These are phyloP conservation scores for Troglohyphantes excavatus DNA, from an alignment of 2,888 invertebrate genomes.

Conservation along the genomic window DNA sequence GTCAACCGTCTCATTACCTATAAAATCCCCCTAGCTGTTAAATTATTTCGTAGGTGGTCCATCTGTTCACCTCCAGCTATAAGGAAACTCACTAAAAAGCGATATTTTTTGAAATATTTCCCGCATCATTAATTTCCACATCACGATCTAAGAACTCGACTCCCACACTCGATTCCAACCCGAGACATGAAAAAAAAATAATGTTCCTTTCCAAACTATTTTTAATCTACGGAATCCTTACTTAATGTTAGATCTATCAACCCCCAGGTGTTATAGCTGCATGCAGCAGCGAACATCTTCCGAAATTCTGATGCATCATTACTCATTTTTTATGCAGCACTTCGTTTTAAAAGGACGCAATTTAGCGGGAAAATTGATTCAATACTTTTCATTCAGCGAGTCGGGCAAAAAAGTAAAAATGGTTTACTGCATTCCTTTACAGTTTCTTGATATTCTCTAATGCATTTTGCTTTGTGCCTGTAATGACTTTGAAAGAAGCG, in stretches of 20 bases:
- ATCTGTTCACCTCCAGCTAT: too few species aligned
- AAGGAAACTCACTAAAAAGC: too few species aligned
- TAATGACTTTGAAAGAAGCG: conserved; percentile 30
- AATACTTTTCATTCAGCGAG: conserved; percentile 17
- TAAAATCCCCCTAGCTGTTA: too few species aligned
- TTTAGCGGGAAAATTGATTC: conserved; percentile 39
- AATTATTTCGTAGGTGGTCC: too few species aligned
- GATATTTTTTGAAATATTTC: too few species aligned
- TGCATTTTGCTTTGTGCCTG: conserved; percentile 5
- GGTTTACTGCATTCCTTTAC: not conserved
- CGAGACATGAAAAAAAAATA: not conserved
- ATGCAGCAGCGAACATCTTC: not conserved
- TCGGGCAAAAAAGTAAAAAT: not conserved
- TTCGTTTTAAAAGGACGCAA: conserved; percentile 36
- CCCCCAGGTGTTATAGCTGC: conserved; percentile 3
- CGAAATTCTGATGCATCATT: conserved; percentile 43
- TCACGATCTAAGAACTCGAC: too few species aligned
- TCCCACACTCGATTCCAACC: too few species aligned
- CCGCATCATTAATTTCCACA: too few species aligned
- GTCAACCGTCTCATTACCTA: too few species aligned
- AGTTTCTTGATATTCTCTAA: conserved; percentile 18
- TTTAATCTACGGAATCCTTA: conserved; percentile 1
- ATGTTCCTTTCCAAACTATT: conserved; percentile 12
- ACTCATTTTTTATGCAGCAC: conserved; percentile 37
- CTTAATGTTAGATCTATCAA: conserved; percentile 8